Percentiles rank a stretch among this genome's conserved stretches.
These are phyloP conservation scores for Syngnathus floridae DNA, from an alignment of 2,113 vertebrate genomes.

Conservation along the genomic window DNA sequence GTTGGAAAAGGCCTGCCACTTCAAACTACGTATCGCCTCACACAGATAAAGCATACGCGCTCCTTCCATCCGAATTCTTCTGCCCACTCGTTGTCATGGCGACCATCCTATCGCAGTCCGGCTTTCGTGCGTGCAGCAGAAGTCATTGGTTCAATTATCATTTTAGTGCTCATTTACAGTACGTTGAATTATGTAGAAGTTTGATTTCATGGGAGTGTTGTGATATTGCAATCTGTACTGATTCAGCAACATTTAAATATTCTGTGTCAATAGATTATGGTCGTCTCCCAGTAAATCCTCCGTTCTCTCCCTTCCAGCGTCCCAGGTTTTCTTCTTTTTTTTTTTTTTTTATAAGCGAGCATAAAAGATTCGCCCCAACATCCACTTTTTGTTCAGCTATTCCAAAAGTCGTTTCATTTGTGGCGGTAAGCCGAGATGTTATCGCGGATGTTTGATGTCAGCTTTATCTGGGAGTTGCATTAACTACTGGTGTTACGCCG, in stretches of 20 bases:
- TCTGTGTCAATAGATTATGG: neutral
- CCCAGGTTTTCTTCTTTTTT: neutral
- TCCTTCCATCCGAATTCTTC: slow-evolving; percentile 50
- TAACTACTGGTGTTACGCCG: slow-evolving; percentile 49
- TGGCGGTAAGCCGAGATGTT: slow-evolving; percentile 46
- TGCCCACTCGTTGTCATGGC: slow-evolving; percentile 59
- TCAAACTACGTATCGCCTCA: slow-evolving; percentile 63
- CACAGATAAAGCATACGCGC: slow-evolving; percentile 26
- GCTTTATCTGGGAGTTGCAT: slow-evolving; percentile 44
- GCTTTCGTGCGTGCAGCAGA: slow-evolving; percentile 7
- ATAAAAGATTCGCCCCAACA: slow-evolving; percentile 15
- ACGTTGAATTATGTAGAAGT: slow-evolving; percentile 12
- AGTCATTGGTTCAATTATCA: slow-evolving; percentile 38
- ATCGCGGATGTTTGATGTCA: slow-evolving; percentile 57
- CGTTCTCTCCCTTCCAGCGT: slow-evolving; percentile 6
- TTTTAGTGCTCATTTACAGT: slow-evolving; percentile 28
- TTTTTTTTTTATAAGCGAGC: slow-evolving; percentile 16
- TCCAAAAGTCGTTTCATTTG: slow-evolving; percentile 51
- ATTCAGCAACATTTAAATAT: neutral
- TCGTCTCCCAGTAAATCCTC: slow-evolving; percentile 12
- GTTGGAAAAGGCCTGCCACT: slow-evolving; percentile 68
- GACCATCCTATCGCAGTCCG: slow-evolving; percentile 31
- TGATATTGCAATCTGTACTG: neutral
- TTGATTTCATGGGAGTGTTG: neutral
- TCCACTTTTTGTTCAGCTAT: slow-evolving; percentile 8